Conservation (phyloP, 1,140 invertebrate species). For the Charaxes varanes region DNA sequence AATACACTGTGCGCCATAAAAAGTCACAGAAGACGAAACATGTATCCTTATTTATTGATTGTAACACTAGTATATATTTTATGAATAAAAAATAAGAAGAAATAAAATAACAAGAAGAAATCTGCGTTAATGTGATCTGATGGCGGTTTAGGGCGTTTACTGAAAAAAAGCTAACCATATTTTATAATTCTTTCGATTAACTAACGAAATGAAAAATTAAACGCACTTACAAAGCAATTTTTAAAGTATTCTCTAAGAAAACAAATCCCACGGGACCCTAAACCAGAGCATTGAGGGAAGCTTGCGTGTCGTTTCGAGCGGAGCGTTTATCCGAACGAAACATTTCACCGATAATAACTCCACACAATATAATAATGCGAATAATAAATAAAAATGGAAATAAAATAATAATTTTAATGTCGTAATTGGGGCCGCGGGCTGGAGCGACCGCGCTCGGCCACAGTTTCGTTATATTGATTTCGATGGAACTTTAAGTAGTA, state of each 20-base stretch:
- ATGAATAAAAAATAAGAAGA: no score
- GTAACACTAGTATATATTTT: no score
- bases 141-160: no score
- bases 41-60: no score
- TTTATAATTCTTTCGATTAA: no score
- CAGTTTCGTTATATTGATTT: conserved; percentile 51
- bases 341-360: conserved; percentile 73
- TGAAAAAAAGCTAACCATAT: no score
- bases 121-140: no score
- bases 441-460: conserved; percentile 42
- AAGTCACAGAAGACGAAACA: no score
- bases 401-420: conserved; percentile 74
- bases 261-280: conserved; percentile 30
- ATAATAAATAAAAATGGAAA: conserved; percentile 74
- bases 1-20: no score
- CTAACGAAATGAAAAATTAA: no score
- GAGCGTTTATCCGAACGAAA: conserved; percentile 71
- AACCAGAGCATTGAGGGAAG: conserved; percentile 31
- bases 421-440: conserved; percentile 67
- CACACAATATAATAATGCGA: conserved; percentile 74
- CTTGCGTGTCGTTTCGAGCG: conserved; percentile 53
- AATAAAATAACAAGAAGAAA: no score
- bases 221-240: no score
- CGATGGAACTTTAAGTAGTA: conserved; percentile 41
- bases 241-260: background rate